Percentiles rank a stretch among this genome's conserved stretches.
Conservation (phyloP, 2,113 vertebrate genomes). For the Oreochromis tanganicae region DNA sequence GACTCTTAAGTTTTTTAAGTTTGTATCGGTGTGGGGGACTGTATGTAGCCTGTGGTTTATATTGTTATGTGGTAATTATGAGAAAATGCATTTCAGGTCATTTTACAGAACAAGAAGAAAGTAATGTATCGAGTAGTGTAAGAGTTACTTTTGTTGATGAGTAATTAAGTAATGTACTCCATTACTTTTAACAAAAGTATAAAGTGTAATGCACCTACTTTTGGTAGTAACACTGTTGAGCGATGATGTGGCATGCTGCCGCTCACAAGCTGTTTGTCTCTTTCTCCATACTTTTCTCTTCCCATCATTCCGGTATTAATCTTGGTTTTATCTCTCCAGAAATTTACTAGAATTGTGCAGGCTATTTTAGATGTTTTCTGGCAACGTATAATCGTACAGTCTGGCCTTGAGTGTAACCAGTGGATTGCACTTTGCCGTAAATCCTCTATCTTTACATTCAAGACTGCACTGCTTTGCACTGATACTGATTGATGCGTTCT, state of each 20-base stretch:
- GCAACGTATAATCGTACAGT: not conserved
- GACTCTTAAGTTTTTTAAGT: not conserved
- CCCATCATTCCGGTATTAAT: not conserved
- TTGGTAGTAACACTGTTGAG: not conserved
- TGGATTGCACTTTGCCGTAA: not conserved
- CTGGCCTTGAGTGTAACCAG: not conserved
- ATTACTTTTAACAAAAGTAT: not conserved
- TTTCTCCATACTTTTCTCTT: not conserved
- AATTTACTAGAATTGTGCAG: not conserved
- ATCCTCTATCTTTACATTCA: not conserved
- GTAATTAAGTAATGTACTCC: not conserved
- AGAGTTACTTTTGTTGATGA: not conserved
- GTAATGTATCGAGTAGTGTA: not conserved
- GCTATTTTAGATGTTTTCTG: not conserved
- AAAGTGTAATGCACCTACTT: not conserved
- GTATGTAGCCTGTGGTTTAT: not conserved
- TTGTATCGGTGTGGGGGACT: not conserved
- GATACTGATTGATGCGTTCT: not conserved
- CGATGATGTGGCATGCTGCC: not conserved
- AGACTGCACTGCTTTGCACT: not conserved
- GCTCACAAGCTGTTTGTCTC: not conserved
- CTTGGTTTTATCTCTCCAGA: not conserved
- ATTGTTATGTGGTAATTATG: not conserved
- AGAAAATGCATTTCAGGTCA: not conserved
- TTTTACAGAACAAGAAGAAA: not conserved